Evolutionary conservation across 2,888 invertebrate species (phyloP), one percentile per base, ranked within the genome.

Genomic region (Myopa testacea): DNA sequence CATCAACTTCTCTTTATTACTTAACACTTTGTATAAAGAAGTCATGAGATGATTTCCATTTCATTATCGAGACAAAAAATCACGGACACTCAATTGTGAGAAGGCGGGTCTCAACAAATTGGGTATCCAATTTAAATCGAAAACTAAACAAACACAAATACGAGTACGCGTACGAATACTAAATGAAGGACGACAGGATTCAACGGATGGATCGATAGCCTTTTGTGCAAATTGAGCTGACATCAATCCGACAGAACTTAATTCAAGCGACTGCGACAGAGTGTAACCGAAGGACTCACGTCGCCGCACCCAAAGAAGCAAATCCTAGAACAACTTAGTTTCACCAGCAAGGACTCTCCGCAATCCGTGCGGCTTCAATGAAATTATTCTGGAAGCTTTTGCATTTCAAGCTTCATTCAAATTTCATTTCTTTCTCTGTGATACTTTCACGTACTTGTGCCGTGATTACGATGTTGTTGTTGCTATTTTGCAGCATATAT

Each of bases 211-310:
- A 45, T 45, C 45, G 16, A 55, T 55, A 5, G 16, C 55, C 55
- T 45, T 26, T 55, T 55, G 55, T 55, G 37, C n/a, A 16, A 67
- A 34, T 38, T 67, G 37, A 63, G 63, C 63, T 63, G 67, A 67
- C 67, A 34, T 40, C 34, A 67, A 38, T 67, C 37, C 34, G 67
- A 67, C 67, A n/a, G n/a, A 67, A 67, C 37, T 38, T 38, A 38
- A 38, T 38, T 67, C 40, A 67, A 38, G 67, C 37, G 40, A 67
- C 37, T 38, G 16, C 40, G 40, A 16, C 26, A 38, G 67, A 65
- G 40, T 34, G 12, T 5, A 38, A 63, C 10, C 26, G 5, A 63
- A 63, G 8, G 63, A 19, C 12, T 14, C 26, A 63, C 34, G 63
- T 34, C 37, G 37, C 63, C 4, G 63, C 14, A 63, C 4, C 12